A percentile compares a stretch with the other conserved stretches of the same genome.
Evolutionary conservation across 1,140 invertebrate species (phyloP).

Genomic region (Mactra quadrangularis): DNA sequence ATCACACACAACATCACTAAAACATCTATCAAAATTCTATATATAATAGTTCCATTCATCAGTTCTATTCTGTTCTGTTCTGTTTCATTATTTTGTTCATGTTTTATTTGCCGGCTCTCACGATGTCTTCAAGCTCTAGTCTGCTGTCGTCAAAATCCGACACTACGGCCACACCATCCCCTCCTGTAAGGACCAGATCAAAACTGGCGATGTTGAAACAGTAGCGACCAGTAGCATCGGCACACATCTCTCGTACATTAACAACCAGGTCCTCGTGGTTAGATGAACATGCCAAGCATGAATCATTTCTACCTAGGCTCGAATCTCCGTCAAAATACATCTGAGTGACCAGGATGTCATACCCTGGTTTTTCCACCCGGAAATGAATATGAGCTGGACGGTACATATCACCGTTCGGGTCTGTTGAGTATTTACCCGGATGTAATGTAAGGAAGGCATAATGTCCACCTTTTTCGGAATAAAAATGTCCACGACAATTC

Average conservation of each 20-base stretch:
- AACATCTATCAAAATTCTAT: no score
- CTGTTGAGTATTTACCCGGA: conserved; percentile 55
- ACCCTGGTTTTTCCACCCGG: conserved; percentile 27
- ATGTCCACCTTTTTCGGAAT: conserved; percentile 23
- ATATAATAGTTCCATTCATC: no score
- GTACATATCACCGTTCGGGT: conserved; percentile 26
- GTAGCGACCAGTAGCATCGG: conserved; percentile 9
- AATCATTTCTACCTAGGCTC: conserved; percentile 50
- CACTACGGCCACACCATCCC: conserved; percentile 34
- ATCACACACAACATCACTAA: no score
- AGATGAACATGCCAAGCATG: conserved; percentile 47
- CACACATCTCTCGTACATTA: conserved; percentile 32
- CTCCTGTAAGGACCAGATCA: conserved; percentile 48
- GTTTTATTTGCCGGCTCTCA: conserved; percentile 41
- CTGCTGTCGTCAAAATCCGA: conserved; percentile 22
- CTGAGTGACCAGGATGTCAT: conserved; percentile 52
- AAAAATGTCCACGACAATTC: conserved; percentile 48
- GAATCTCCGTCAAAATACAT: conserved; percentile 60
- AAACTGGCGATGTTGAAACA: conserved; percentile 52
- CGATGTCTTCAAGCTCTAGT: conserved; percentile 28
- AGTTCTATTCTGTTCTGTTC: no score
- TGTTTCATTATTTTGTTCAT: no score
- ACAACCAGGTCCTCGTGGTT: conserved; percentile 31
- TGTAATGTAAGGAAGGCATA: conserved; percentile 50
- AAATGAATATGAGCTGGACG: conserved; percentile 60